Evolutionary conservation across 2,888 invertebrate species (phyloP).

Genomic region (Drosophila neonasuta): DNA sequence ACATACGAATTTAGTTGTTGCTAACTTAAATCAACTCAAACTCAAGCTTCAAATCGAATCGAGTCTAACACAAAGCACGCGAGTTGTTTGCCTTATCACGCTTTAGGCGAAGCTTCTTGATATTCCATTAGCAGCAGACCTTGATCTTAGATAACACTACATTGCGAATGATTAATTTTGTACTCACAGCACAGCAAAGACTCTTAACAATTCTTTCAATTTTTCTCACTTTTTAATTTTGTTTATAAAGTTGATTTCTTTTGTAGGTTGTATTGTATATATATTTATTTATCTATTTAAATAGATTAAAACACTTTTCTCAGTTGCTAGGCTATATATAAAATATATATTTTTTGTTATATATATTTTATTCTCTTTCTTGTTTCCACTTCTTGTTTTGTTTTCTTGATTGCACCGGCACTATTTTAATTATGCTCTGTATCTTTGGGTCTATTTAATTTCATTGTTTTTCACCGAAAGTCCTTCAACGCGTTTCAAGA

Average conservation of each 20-base stretch:
- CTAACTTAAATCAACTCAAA: neutral
- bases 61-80: constrained; percentile 17
- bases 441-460: constrained; percentile 6
- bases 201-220: neutral
- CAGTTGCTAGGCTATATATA: constrained; percentile 20
- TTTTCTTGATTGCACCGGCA: constrained; percentile 41
- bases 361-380: constrained; percentile 10
- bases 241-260: constrained; percentile 16
- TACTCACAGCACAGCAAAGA: constrained; percentile 35
- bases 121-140: constrained; percentile 34
- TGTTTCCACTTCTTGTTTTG: constrained; percentile 31
- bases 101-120: constrained; percentile 10
- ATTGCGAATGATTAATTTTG: neutral
- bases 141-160: constrained; percentile 50
- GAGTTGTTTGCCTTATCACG: constrained; percentile 45
- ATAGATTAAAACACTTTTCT: constrained; percentile 10
- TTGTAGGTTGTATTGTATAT: neutral
- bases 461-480: constrained; percentile 40
- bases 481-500: constrained; percentile 47
- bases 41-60: no score
- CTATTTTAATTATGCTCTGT: constrained; percentile 33
- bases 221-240: constrained; percentile 18
- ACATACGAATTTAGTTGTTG: neutral
- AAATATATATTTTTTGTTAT: constrained; percentile 5
- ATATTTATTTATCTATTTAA: constrained; percentile 14